Base-by-base conservation (phyloP, 2,113 vertebrate genomes). In the Delphinus delphis region DNA sequence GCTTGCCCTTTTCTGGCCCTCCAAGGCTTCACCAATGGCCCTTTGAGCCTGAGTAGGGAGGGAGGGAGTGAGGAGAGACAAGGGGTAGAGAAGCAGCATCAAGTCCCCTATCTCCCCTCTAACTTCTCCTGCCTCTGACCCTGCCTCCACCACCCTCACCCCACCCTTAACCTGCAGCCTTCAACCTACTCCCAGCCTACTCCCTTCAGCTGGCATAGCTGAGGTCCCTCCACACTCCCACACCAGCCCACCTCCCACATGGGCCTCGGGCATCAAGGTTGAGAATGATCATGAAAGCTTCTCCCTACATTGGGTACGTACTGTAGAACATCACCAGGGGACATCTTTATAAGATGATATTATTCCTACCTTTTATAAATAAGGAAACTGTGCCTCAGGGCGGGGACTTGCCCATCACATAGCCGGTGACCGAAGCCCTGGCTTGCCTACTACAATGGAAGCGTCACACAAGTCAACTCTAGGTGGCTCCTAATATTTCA, bases 11-110 rank as follows among this genome's bases (percentile, higher is more conserved):
- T 98, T 98, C 93, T 98, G 98, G 82, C 47, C 97, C 0, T 67
- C 82, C 4, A 97, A 73, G 84, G 17, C 76, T 83, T 97, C 86
- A 12, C 63, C 60, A 6, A 97, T 71, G 94, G 97, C 96, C 90
- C 5, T 95, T 14, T 0, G 70, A 73, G 98, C 97, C 98, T 99
- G 96, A 15, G 71, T 65, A 65, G 44, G 17, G 11, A 60, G 55
- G 17, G 20, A 53, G 33, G 31, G 76, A 50, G 18, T 21, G 74
- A 50, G 41, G 55, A 20, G 67, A 44, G 41, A 44, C 33, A 12
- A 33, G 11, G 62, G 38, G 17, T 8, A 25, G 60, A 25, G 71
- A 80, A 38, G 67, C 58, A 77, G 74, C 3, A 4, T 20, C 21
- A 18, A 14, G 47, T 0, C 23, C 17, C 13, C 0, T 3, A 5